Conservation (phyloP, 2,888 invertebrate genomes). For the Holacanthella duospinosa region DNA sequence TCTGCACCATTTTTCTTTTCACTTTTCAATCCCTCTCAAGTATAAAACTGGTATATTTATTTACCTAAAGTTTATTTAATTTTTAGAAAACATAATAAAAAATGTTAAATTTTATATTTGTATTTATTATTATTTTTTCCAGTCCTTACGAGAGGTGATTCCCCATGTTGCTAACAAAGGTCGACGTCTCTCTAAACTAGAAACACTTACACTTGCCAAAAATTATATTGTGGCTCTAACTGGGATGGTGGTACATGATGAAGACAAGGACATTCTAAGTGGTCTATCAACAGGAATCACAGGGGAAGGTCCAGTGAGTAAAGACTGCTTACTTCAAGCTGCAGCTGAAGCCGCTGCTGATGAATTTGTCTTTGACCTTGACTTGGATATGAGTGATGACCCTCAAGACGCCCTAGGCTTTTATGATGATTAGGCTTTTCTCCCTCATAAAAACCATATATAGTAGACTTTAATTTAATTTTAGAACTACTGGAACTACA, state of each 20-base stretch:
- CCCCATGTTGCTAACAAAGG: constrained; percentile 38
- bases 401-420: constrained; percentile 37
- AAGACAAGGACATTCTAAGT: constrained; percentile 25
- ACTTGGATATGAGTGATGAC: constrained; percentile 30
- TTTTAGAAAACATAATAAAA: too few relatives aligned
- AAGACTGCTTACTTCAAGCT: constrained; percentile 38
- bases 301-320: constrained; percentile 21
- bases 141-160: constrained; percentile 38
- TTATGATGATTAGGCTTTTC: constrained; percentile 37
- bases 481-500: not conserved
- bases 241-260: constrained; percentile 37
- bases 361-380: constrained; percentile 38
- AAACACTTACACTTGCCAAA: constrained; percentile 38
- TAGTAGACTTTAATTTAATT: not conserved
- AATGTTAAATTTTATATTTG: too few relatives aligned
- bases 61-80: too few relatives aligned
- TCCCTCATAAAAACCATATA: too few relatives aligned
- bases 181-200: constrained; percentile 36
- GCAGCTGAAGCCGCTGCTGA: constrained; percentile 35
- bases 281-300: constrained; percentile 11
- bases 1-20: too few relatives aligned
- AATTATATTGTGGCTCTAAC: constrained; percentile 38
- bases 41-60: too few relatives aligned
- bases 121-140: constrained; percentile 21
- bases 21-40: too few relatives aligned